These are phyloP conservation scores for Caranx melampygus DNA, from an alignment of 2,113 vertebrate species.

Conservation along the genomic window DNA sequence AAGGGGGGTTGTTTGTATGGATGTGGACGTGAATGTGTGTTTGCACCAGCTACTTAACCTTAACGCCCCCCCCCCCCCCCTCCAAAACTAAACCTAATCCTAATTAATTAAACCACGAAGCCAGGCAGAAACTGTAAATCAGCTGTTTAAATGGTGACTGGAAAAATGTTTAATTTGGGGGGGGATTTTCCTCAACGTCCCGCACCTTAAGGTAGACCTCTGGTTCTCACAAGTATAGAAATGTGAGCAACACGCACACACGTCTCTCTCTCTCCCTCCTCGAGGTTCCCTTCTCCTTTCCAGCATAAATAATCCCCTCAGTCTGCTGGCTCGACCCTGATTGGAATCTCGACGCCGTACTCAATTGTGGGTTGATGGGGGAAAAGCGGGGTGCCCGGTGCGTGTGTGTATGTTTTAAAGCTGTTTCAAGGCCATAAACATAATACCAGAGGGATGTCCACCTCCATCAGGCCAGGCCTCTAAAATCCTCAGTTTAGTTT, in stretches of 20 bases:
- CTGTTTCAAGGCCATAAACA: constrained; percentile 69
- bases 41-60: constrained; percentile 6
- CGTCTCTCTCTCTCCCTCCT: constrained; percentile 62
- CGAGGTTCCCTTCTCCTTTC: constrained; percentile 73
- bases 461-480: constrained; percentile 48
- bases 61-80: neutral
- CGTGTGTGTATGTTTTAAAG: constrained; percentile 52
- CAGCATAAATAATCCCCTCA: constrained; percentile 83
- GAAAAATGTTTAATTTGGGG: constrained; percentile 4
- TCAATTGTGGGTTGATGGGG: constrained; percentile 80
- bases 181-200: constrained; percentile 11
- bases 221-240: constrained; percentile 53
- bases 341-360: constrained; percentile 83
- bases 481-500: constrained; percentile 37
- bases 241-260: constrained; percentile 32
- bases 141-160: constrained; percentile 19
- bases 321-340: constrained; percentile 81
- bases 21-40: neutral
- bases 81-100: constrained; percentile 3
- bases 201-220: constrained; percentile 20
- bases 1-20: neutral
- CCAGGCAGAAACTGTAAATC: constrained; percentile 19
- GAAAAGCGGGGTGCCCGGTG: constrained; percentile 70
- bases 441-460: constrained; percentile 70
- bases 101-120: constrained; percentile 6